Percentiles rank a stretch among this genome's conserved stretches.
Conservation (phyloP, 2,113 vertebrate genomes). For the Eretmochelys imbricata region DNA sequence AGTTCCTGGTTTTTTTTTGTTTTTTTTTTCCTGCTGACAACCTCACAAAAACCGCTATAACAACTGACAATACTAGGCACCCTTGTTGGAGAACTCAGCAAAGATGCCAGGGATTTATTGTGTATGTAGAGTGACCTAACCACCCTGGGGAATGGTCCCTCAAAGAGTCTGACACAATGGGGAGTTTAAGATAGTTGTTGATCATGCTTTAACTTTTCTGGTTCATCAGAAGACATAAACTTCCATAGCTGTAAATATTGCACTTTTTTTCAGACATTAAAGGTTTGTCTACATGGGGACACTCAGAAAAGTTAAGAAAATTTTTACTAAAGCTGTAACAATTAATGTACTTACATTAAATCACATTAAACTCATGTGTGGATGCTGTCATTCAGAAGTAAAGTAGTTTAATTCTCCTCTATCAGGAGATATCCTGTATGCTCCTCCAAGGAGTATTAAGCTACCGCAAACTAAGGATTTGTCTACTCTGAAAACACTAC, state of each 20-base stretch:
- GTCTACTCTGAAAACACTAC: no score
- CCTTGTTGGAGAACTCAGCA: background rate
- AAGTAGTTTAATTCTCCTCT: no score
- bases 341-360: background rate
- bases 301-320: background rate
- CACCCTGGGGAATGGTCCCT: background rate
- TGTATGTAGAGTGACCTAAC: background rate
- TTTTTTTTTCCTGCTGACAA: background rate
- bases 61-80: background rate
- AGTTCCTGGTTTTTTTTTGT: background rate
- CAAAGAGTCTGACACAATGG: background rate
- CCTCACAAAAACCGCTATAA: background rate
- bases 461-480: no score
- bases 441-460: no score
- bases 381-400: background rate
- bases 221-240: background rate
- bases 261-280: background rate
- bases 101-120: background rate
- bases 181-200: background rate
- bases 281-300: background rate
- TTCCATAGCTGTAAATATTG: background rate
- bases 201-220: background rate
- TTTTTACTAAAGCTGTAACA: background rate
- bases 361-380: background rate
- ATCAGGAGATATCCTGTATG: no score